Evolutionary conservation across 2,797 vertebrate genomes (phyloP), one percentile per base, ranked within the genome.

Genomic region (Leucoraja ocellata): DNA sequence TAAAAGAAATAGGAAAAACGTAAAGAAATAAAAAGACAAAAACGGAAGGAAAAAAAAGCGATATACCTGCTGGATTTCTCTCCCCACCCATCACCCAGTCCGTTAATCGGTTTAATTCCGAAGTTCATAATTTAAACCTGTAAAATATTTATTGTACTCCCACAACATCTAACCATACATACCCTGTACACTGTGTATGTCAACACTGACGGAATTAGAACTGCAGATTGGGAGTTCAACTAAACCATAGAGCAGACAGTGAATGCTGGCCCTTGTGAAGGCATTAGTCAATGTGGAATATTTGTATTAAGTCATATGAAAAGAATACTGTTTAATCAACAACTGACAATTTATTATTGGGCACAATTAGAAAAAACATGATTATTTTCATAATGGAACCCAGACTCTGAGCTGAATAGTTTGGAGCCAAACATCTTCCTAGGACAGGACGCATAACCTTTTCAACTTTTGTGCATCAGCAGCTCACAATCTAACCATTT

Each of bases 401-500:
- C 97, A 95, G 95, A 95, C 91, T 95, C 95, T 94, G 94, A 28
- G 95, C 95, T 96, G 96, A 96, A 96, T 97, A 95, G n/a, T 0
- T 96, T 97, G 97, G 97, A 97, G 97, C 97, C 97, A 97, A 95
- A 95, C 96, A 96, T 96, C 96, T 97, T 97, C 96, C 97, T 97
- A 94, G 96, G 93, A 95, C 96, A 96, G 97, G 97, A 98, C 98
- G 97, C 94, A 94, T 96, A 96, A 97, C 96, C 97, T 97, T 97
- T 97, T 97, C 97, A 97, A 97, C 96, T 96, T 91, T 94, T 96
- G 96, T 98, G 97, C 97, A 97, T 98, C 97, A 98, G 96, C 95
- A 92, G 94, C 95, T 94, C 95, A 94, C 91, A 95, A 96, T 96
- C 95, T 95, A 96, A 95, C 95, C 93, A 93, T 0, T 92, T 14